Conservation (phyloP, 2,797 vertebrate species). For the Corythornis leucogaster region DNA sequence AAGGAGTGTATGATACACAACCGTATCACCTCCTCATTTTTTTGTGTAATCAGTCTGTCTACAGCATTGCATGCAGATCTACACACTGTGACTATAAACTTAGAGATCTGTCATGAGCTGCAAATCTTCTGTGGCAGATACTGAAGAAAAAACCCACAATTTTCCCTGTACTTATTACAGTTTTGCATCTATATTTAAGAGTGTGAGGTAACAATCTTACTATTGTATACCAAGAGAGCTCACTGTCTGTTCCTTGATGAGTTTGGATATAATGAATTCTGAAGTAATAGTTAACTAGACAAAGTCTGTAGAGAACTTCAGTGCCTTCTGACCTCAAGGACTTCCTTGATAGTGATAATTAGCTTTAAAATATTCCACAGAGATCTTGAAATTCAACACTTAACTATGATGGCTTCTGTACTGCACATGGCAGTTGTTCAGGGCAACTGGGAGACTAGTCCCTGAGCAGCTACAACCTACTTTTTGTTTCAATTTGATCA, state of each 20-base stretch:
- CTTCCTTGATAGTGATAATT: constrained; percentile 66
- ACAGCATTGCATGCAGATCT: neutral
- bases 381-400: constrained; percentile 33
- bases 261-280: constrained; percentile 49
- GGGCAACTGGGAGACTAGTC: constrained; percentile 41
- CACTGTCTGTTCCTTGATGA: neutral
- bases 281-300: constrained; percentile 54
- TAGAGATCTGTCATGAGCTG: neutral
- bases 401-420: constrained; percentile 43
- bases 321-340: constrained; percentile 53
- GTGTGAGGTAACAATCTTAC: neutral
- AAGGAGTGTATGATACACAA: neutral
- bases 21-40: neutral
- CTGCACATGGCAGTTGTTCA: constrained; percentile 30
- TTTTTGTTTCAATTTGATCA: constrained; percentile 64
- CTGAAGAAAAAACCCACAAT: neutral
- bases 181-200: neutral
- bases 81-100: neutral
- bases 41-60: neutral
- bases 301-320: constrained; percentile 32
- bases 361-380: constrained; percentile 68
- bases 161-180: neutral
- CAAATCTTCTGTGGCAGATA: neutral
- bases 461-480: constrained; percentile 40
- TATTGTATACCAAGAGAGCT: neutral